Base-by-base conservation (phyloP, 2,113 vertebrate genomes). In the Manacus vitellinus region DNA sequence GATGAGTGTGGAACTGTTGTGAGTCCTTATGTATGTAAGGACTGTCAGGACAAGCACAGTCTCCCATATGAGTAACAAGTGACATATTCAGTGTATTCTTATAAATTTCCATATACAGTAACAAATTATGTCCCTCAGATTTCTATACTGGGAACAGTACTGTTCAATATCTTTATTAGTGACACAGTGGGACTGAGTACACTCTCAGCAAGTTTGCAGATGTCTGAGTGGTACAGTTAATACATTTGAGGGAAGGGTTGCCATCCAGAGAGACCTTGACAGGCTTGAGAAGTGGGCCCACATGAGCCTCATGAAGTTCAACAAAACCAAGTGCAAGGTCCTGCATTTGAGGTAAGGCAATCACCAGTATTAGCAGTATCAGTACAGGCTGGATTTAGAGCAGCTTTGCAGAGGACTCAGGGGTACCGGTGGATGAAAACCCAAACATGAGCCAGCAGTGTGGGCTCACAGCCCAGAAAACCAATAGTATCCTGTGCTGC, bases 401-500 rank as follows among this genome's bases (percentile, higher is more conserved):
- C 37, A 91, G 27, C 22, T 25, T 67, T 58, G 6, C 11, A 6
- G 37, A 73, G 13, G 25, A 33, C 20, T 84, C 46, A 37, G 18
- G 7, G 12, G 7, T 70, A 59, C 8, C n/a, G 18, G 5, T 47
- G 15, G 14, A 28, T 41, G 20, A 51, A 81, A 65, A 28, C 12
- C 7, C 27, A 23, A 73, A 22, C 37, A 13, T 51, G 12, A 68
- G 9, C 19, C 35, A n/a, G 7, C 12, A 51, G 9, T 43, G 25
- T 52, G 44, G 7, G 4, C 35, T 65, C 16, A 21, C 6, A 68
- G 13, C 16, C 12, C 37, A 79, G 52, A 46, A 75, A 31, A 3
- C 5, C 6, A 52, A 10, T 6, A 0, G 0, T 17, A 49, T 39
- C 27, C 46, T 78, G 10, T 20, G 8, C 31, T 70, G 9, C 22